Base-by-base conservation (phyloP, 2,113 vertebrate species). In the Saccopteryx bilineata region DNA sequence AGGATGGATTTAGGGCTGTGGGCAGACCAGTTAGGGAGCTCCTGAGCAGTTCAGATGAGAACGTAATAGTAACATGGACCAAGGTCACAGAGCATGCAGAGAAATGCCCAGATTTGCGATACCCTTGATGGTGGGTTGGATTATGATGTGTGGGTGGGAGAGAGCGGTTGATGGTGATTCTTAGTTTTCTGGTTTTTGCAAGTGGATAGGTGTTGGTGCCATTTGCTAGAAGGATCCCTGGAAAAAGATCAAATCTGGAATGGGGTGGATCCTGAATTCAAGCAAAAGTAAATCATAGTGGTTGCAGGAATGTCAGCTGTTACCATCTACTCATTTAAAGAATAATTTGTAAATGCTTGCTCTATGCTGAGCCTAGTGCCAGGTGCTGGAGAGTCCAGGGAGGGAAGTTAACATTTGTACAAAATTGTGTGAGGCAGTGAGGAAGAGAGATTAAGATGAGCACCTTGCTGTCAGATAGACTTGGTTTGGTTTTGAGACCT, bases 231-330 rank as follows among this genome's bases (percentile, higher is more conserved):
- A 86, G 52, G 60, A 46, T 28, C 17, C 60, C n/a, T 86, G 60
- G n/a, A 48, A 68, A 66, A 86, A 12, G 66, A 61, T 66, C 54
- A 39, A 31, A 63, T 78, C 54, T 83, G 13, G 17, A 17, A 39
- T 39, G 54, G 61, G 91, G 56, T 79, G 66, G 78, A 66, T 90
- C 52, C 69, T 72, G 39, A 93, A 60, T 83, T 93, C 33, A 60
- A 56, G 31, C 58, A 84, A 60, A 80, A 87, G 24, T 82, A 91
- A 93, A 83, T 65, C 12, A 63, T 81, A 79, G 71, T 28, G 31
- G 54, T 86, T 93, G 52, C 71, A 90, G 63, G 24, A 82, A 60
- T 79, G 15, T 93, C 87, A 93, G 69, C 58, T 87, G 56, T 83
- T 71, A 78, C 56, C 39, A 87, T 52, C 33, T 71, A 83, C 82